These are phyloP conservation scores for Oostethus manadensis DNA, from an alignment of 2,113 vertebrate species.

Conservation along the genomic window DNA sequence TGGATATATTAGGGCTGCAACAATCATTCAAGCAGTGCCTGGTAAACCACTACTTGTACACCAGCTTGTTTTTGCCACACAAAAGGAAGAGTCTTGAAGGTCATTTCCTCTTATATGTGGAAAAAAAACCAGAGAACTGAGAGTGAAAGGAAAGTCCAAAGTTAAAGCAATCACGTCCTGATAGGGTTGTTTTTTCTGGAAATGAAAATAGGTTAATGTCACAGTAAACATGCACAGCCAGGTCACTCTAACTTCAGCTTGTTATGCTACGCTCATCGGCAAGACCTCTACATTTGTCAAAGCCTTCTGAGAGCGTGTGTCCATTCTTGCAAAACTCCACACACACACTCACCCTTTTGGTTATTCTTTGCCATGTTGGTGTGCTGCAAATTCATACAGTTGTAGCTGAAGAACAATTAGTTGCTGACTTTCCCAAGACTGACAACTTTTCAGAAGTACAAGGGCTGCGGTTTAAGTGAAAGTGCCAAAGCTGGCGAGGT, in stretches of 20 bases:
- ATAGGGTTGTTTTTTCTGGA: slow-evolving; percentile 28
- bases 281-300: neutral
- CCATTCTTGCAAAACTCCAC: neutral
- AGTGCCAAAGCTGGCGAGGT: neutral
- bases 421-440: slow-evolving; percentile 4
- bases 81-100: neutral
- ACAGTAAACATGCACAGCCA: slow-evolving; percentile 11
- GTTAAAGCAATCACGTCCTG: slow-evolving; percentile 29
- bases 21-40: slow-evolving; percentile 2
- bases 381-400: slow-evolving; percentile 15
- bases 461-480: slow-evolving; percentile 4
- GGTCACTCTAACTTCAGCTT: neutral
- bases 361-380: slow-evolving; percentile 72
- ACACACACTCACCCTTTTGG: slow-evolving; percentile 61
- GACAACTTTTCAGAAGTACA: slow-evolving; percentile 10
- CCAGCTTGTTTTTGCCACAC: neutral
- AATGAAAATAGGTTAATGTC: slow-evolving; percentile 37
- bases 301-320: neutral
- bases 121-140: slow-evolving; percentile 12
- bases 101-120: slow-evolving; percentile 4
- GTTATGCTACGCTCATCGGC: neutral
- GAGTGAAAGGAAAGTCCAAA: slow-evolving; percentile 35
- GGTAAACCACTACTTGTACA: neutral
- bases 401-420: neutral
- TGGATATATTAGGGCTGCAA: neutral